Percentiles rank a stretch among this genome's conserved stretches.
phyloP scores from a whole-genome alignment of 2,113 vertebrate species.

The Mus pahari region DNA sequence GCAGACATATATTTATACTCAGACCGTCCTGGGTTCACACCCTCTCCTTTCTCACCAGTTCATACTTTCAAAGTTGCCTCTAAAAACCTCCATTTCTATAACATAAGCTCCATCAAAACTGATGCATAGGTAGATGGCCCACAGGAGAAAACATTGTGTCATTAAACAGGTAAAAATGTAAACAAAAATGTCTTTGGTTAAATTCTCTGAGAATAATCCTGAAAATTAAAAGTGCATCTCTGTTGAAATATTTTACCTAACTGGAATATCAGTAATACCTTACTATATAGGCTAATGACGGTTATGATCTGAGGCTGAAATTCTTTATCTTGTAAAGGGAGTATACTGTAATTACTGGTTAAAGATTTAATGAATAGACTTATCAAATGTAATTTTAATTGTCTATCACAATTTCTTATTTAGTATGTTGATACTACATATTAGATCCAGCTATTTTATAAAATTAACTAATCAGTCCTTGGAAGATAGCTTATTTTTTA shows the following conservation, averaged over 20 bases:
- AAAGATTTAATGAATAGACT: conserved; percentile 19
- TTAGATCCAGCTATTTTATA: not conserved
- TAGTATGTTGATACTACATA: not conserved
- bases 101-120: not conserved
- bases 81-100: not conserved
- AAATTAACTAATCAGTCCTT: not conserved
- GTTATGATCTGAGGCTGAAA: not conserved
- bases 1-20: not conserved
- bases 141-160: not conserved
- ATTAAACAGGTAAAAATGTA: not conserved
- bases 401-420: conserved; percentile 30
- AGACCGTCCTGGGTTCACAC: not conserved
- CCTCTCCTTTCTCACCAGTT: not conserved
- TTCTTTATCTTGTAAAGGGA: not conserved
- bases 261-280: not conserved
- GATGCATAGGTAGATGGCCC: not conserved
- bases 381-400: conserved; percentile 19
- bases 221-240: not conserved
- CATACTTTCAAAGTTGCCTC: not conserved
- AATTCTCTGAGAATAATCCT: not conserved
- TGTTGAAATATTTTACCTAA: not conserved
- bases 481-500: not conserved
- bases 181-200: not conserved
- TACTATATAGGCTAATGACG: not conserved
- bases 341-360: conserved; percentile 7